phyloP scores from a whole-genome alignment of 92 coral and sea anemone genomes.

The Actinernus sp. region DNA sequence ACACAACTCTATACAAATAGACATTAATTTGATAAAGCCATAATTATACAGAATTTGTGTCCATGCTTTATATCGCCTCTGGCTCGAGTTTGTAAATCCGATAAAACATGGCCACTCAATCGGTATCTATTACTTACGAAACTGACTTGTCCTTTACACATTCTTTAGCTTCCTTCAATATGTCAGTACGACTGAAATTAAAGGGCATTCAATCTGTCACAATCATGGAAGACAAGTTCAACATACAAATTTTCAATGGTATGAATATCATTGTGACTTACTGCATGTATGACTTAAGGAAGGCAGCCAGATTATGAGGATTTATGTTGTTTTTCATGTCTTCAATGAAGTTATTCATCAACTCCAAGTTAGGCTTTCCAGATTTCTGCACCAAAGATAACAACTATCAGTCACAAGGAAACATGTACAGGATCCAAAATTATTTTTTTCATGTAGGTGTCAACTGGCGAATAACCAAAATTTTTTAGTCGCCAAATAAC shows the following conservation, averaged over 20 bases:
- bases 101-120: no score
- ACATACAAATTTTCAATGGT: neutral
- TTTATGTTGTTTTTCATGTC: constrained; percentile 85
- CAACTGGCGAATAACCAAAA: no score
- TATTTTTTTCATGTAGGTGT: no score
- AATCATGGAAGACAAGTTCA: neutral
- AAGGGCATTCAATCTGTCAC: neutral
- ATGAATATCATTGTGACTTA: constrained; percentile 23
- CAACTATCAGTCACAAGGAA: neutral
- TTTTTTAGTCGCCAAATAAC: no score
- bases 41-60: no score
- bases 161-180: constrained; percentile 81
- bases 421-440: neutral
- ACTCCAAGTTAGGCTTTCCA: constrained; percentile 85
- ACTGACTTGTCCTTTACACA: constrained; percentile 35
- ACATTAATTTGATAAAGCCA: no score
- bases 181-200: constrained; percentile 68
- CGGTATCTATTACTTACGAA: no score
- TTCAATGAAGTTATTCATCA: constrained; percentile 80
- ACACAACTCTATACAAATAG: no score
- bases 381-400: constrained; percentile 57
- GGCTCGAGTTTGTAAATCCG: no score
- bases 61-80: no score
- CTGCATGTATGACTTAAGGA: constrained; percentile 89
- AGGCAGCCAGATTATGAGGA: constrained; percentile 94